Percentiles rank a stretch among this genome's conserved stretches.
Conservation (phyloP, 2,888 invertebrate genomes). For the Bedellia somnulentella region DNA sequence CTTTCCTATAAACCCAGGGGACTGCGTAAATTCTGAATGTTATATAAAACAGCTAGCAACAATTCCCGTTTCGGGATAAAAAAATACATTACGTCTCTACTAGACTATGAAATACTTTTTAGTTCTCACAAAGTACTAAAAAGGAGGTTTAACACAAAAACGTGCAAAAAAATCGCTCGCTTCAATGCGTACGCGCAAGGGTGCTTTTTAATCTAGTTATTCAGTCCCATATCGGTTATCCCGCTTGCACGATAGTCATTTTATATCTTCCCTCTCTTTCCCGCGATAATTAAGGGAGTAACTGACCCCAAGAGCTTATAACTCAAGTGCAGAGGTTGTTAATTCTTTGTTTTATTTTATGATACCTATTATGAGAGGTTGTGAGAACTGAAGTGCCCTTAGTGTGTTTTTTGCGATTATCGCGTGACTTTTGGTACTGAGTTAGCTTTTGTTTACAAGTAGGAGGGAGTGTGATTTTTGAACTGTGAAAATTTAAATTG, state of each 20-base stretch:
- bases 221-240: constrained; percentile 16
- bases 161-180: constrained; percentile 40
- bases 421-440: constrained; percentile 1
- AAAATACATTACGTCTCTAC: constrained; percentile 13
- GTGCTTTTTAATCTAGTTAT: constrained; percentile 33
- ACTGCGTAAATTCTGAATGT: too few species aligned
- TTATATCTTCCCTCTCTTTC: constrained; percentile 19
- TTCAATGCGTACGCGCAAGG: constrained; percentile 25
- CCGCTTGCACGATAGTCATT: constrained; percentile 11
- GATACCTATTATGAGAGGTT: constrained; percentile 15
- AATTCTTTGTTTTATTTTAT: constrained; percentile 38
- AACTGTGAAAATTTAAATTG: too few species aligned
- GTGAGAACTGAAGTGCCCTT: constrained; percentile 29
- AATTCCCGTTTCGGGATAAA: too few species aligned
- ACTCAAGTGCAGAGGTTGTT: constrained; percentile 38
- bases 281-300: constrained; percentile 41
- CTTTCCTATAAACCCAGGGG: too few species aligned
- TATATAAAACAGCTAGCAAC: too few species aligned
- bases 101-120: constrained; percentile 31
- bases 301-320: constrained; percentile 39
- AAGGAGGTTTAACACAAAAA: constrained; percentile 17
- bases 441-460: too few species aligned
- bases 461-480: too few species aligned
- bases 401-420: constrained; percentile 13
- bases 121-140: constrained; percentile 22